Conservation (phyloP, 1,140 invertebrate genomes). For the Neoseiulus cucumeris region DNA sequence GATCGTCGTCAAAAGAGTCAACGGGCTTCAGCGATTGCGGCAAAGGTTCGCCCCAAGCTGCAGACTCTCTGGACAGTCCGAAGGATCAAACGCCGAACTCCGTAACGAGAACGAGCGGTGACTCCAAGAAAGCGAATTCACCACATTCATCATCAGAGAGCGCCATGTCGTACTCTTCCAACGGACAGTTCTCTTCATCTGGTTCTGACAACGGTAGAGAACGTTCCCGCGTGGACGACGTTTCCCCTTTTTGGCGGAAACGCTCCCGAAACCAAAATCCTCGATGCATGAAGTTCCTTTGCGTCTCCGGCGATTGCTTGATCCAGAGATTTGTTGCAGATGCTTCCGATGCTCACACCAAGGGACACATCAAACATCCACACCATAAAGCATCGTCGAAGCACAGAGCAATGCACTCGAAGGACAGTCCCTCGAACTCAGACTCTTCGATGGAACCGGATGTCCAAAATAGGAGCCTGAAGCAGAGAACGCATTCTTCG, state of each 20-base stretch:
- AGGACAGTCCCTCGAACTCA: not conserved
- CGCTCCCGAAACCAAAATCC: not conserved
- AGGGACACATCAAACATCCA: constrained; percentile 5
- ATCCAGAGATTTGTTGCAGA: not conserved
- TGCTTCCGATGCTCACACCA: not conserved
- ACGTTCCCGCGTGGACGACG: no score
- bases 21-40: not conserved
- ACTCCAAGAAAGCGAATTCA: not conserved
- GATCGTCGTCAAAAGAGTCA: not conserved
- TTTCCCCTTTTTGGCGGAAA: no score
- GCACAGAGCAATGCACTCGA: constrained; percentile 1
- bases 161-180: not conserved
- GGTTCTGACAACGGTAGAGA: not conserved
- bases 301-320: not conserved
- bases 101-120: not conserved
- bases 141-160: not conserved
- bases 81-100: no score
- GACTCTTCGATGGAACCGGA: constrained; percentile 2
- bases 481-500: not conserved
- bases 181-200: not conserved
- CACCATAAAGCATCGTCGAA: constrained; percentile 8
- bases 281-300: not conserved
- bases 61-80: no score
- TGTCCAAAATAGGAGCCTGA: not conserved
- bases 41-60: not conserved